phyloP scores from a whole-genome alignment of 2,113 vertebrate genomes.

The Chionis minor region DNA sequence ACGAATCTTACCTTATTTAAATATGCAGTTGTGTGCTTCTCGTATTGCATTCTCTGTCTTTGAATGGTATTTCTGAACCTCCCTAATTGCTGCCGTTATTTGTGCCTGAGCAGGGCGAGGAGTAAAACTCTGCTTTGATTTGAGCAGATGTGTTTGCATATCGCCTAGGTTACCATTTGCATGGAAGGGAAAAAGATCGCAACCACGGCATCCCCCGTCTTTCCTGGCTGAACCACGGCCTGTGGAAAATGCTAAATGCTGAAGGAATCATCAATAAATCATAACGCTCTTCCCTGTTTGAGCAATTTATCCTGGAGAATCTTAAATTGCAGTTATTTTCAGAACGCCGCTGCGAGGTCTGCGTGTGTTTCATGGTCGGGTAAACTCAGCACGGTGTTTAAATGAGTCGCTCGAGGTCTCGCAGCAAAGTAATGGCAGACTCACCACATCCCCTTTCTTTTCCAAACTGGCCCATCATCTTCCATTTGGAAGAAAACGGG shows the following conservation, averaged over 20 bases:
- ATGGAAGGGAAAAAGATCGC: neutral
- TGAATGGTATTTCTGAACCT: neutral
- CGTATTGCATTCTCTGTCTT: neutral
- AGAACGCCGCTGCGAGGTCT: neutral
- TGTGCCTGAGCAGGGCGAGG: neutral
- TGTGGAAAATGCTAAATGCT: neutral
- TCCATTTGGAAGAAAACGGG: neutral
- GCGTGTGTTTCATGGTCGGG: neutral
- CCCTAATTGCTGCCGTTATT: neutral
- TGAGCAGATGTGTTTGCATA: conserved; percentile 47
- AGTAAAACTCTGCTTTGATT: conserved; percentile 2
- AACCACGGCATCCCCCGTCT: neutral
- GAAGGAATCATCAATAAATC: neutral
- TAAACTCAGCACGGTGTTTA: neutral
- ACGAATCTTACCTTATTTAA: neutral
- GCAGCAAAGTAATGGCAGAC: neutral
- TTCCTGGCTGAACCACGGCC: neutral
- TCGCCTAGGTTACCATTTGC: conserved; percentile 40
- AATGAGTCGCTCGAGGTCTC: neutral
- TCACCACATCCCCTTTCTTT: fast-evolving
- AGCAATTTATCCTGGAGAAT: neutral
- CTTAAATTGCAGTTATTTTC: neutral
- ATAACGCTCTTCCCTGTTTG: neutral
- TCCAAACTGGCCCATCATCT: neutral
- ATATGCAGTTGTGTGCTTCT: neutral